A percentile compares a stretch with the other conserved stretches of the same genome.
phyloP scores from a whole-genome alignment of 1,140 invertebrate genomes.

The Habropoda laboriosa region DNA sequence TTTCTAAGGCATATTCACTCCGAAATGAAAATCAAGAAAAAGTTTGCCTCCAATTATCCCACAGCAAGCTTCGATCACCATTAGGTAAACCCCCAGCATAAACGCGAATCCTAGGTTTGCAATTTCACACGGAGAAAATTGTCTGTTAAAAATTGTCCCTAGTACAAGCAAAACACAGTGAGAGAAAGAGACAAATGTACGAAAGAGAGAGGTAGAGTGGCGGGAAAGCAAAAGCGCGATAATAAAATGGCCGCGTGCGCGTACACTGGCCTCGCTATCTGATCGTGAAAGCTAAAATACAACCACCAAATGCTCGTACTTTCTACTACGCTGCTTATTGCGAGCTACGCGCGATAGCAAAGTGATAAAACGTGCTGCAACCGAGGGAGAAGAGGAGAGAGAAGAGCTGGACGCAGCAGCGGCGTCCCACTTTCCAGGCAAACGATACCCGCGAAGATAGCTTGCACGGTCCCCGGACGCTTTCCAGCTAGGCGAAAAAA shows the following conservation, averaged over 20 bases:
- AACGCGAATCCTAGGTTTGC: too few relatives aligned
- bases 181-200: background rate
- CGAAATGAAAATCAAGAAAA: too few relatives aligned
- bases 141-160: conserved; percentile 1
- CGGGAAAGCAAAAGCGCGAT: conserved; percentile 36
- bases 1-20: too few relatives aligned
- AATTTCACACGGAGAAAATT: too few relatives aligned
- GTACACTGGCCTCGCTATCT: conserved; percentile 44
- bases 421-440: conserved; percentile 61
- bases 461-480: conserved; percentile 48
- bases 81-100: too few relatives aligned
- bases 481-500: conserved; percentile 56
- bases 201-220: background rate
- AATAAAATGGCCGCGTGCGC: conserved; percentile 41
- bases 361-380: conserved; percentile 56
- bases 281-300: conserved; percentile 60
- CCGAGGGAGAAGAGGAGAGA: background rate
- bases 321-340: conserved; percentile 62
- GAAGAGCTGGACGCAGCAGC: conserved; percentile 53
- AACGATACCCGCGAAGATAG: conserved; percentile 62
- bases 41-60: too few relatives aligned
- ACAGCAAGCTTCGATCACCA: too few relatives aligned
- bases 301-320: conserved; percentile 51
- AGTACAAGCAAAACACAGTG: background rate
- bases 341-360: conserved; percentile 54